These are phyloP conservation scores for Vulpes ferrilata DNA, from an alignment of 2,113 vertebrate species.

Conservation along the genomic window DNA sequence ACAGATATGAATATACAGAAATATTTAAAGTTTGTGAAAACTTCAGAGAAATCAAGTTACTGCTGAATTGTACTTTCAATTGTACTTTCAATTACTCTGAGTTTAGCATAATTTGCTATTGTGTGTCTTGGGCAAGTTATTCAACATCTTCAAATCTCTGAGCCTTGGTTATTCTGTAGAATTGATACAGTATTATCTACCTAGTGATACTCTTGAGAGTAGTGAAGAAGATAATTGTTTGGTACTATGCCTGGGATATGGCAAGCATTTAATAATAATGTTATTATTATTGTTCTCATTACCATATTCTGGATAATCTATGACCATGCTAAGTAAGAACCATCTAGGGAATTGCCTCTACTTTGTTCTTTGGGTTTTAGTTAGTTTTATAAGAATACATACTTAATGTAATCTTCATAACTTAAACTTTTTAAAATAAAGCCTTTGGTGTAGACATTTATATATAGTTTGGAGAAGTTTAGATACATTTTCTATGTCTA, in stretches of 20 bases:
- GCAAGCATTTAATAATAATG: conserved; percentile 4
- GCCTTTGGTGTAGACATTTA: not conserved
- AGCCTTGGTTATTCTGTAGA: conserved; percentile 8
- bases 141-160: not conserved
- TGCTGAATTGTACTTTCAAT: not conserved
- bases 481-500: not conserved
- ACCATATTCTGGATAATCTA: not conserved
- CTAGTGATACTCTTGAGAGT: not conserved
- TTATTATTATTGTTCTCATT: not conserved
- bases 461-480: conserved; percentile 20
- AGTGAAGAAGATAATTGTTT: conserved; percentile 1
- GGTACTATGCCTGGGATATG: not conserved
- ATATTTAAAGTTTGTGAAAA: not conserved
- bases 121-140: conserved; percentile 30
- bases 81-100: not conserved
- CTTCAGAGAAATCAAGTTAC: conserved; percentile 27
- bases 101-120: conserved; percentile 25
- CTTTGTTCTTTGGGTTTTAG: conserved; percentile 38
- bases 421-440: not conserved
- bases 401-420: conserved; percentile 30
- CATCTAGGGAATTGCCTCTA: not conserved
- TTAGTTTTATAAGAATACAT: conserved; percentile 51
- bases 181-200: not conserved
- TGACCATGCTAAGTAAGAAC: not conserved
- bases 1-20: not conserved